These are phyloP conservation scores for Gouania willdenowi DNA, from an alignment of 2,797 vertebrate genomes.

Conservation along the genomic window DNA sequence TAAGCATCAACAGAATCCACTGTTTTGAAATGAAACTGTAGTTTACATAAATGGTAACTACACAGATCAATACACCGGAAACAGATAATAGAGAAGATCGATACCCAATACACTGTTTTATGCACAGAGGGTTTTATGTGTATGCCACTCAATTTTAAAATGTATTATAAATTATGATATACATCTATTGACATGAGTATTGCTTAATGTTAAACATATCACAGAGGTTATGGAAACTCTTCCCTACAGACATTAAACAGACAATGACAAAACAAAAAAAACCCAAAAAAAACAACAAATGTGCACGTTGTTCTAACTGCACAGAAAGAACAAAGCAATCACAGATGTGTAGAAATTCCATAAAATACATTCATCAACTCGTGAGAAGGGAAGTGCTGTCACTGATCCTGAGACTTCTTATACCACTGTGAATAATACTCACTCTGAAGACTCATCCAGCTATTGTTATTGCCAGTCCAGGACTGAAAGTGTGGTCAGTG, in stretches of 20 bases:
- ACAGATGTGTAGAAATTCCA: conserved; percentile 6
- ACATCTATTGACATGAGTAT: conserved; percentile 50
- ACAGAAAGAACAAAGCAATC: too few relatives aligned
- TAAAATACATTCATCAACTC: conserved; percentile 50
- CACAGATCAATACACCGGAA: neutral
- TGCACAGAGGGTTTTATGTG: neutral
- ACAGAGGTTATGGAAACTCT: conserved; percentile 22
- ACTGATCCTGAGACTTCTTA: too few relatives aligned
- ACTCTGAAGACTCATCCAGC: neutral
- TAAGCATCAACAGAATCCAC: too few relatives aligned
- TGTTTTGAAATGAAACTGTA: too few relatives aligned
- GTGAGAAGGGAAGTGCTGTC: too few relatives aligned
- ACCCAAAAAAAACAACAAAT: too few relatives aligned
- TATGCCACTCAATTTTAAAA: conserved; percentile 3
- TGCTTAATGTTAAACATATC: conserved; percentile 56
- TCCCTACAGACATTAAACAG: conserved; percentile 38
- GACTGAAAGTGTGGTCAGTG: neutral
- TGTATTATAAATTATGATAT: conserved; percentile 13
- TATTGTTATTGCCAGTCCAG: conserved; percentile 1
- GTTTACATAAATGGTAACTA: neutral
- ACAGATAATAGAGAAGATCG: neutral
- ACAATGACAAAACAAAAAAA: conserved; percentile 18
- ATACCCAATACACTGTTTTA: neutral
- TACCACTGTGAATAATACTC: neutral
- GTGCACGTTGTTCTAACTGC: too few relatives aligned